Evolutionary conservation across 2,888 invertebrate species (phyloP).

Genomic region (Noctua comes): DNA sequence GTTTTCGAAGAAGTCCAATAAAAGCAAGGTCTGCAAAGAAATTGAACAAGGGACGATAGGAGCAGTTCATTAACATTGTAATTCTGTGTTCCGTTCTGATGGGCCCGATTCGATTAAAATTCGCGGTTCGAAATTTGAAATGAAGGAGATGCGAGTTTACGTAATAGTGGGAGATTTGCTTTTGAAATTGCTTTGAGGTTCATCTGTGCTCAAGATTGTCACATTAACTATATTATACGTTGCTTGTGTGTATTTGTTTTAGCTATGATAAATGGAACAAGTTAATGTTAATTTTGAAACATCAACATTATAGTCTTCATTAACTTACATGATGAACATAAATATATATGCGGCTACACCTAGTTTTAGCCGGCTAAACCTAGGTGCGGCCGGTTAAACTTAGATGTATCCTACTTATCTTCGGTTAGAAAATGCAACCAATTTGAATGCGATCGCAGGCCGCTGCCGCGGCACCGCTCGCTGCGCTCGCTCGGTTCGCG

Average conservation of each 20-base stretch:
- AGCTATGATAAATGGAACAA: background rate
- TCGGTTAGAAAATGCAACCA: too few species aligned
- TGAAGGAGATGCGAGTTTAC: slow-evolving; percentile 56
- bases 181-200: slow-evolving; percentile 9
- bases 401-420: too few species aligned
- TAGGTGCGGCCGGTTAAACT: too few species aligned
- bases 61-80: slow-evolving; percentile 81
- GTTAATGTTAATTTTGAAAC: background rate
- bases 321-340: too few species aligned
- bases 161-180: slow-evolving; percentile 11
- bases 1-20: slow-evolving; percentile 45
- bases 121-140: slow-evolving; percentile 72
- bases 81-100: slow-evolving; percentile 76
- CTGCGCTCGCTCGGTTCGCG: too few species aligned
- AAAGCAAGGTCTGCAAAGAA: slow-evolving; percentile 69
- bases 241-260: background rate
- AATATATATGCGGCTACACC: too few species aligned
- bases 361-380: too few species aligned
- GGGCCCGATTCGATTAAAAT: slow-evolving; percentile 78
- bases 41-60: slow-evolving; percentile 69
- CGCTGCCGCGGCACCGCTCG: too few species aligned
- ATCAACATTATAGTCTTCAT: too few species aligned
- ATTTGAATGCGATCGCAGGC: too few species aligned
- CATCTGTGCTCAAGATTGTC: background rate
- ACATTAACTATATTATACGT: background rate